Conservation (phyloP, 1,140 invertebrate genomes). For the Psilanteris sp. region DNA sequence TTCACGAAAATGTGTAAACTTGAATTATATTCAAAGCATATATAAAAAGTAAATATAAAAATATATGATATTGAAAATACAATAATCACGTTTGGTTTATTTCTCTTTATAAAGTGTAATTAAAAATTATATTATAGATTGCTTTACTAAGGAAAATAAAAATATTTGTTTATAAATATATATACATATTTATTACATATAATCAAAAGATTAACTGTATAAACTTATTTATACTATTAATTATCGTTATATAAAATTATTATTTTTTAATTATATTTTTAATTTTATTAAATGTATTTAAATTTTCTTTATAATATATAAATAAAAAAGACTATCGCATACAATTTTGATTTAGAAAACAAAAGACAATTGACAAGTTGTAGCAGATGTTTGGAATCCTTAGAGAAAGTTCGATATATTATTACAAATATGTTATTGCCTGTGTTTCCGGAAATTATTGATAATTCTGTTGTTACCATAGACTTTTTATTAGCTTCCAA, state of each 20-base stretch:
- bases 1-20: constrained; percentile 45
- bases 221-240: too few species aligned
- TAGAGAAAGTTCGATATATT: not conserved
- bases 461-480: not conserved
- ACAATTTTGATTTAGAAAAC: not conserved
- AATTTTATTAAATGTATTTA: too few species aligned
- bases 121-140: too few species aligned
- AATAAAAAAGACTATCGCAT: too few species aligned
- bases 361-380: constrained; percentile 1
- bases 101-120: too few species aligned
- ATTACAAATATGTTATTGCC: constrained; percentile 5
- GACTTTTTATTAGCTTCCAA: constrained; percentile 2
- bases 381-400: not conserved
- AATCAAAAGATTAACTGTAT: too few species aligned
- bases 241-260: too few species aligned
- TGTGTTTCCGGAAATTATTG: not conserved
- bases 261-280: too few species aligned
- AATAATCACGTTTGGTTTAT: not conserved
- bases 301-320: too few species aligned
- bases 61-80: constrained; percentile 11
- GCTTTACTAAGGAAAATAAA: too few species aligned
- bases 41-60: constrained; percentile 41
- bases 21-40: constrained; percentile 13
- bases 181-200: too few species aligned
- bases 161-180: too few species aligned